Evolutionary conservation across 2,888 invertebrate species (phyloP), one percentile per base, ranked within the genome.

Genomic region (Rhorus exstirpatorius): DNA sequence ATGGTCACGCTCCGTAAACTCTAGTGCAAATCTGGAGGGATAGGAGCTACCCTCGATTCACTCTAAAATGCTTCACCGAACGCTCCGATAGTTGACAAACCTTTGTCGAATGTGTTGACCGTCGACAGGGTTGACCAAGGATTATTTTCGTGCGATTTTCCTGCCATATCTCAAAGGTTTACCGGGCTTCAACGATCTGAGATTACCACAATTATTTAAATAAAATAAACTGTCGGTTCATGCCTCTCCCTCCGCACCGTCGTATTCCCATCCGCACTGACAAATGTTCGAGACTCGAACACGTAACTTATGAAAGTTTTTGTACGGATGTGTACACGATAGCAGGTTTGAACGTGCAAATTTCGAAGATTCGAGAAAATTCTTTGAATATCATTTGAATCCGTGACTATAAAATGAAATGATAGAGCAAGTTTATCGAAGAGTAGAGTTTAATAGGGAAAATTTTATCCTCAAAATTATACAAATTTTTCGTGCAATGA

Each of bases 51-150:
- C n/a, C n/a, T n/a, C n/a, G n/a, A n/a, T n/a, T n/a, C n/a, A n/a
- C n/a, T n/a, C n/a, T n/a, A n/a, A n/a, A n/a, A n/a, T n/a, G n/a
- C n/a, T n/a, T n/a, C n/a, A n/a, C n/a, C n/a, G n/a, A n/a, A n/a
- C n/a, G n/a, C n/a, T n/a, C n/a, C n/a, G n/a, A 44, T n/a, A 21
- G 24, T 35, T 12, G n/a, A 76, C 83, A 38, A 61, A 93, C 93
- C 90, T 81, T 86, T 89, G 72, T 93, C 93, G 84, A 93, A 93
- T 63, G 90, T 89, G 26, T 90, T 90, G 65, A 93, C 88, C 0
- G 93, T 93, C 44, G 88, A 86, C 19, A 93, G 83, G 58, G 72
- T 77, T 10, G 76, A 76, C 91, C 91, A 91, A 44, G 87, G 87
- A 84, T 89, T 86, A 14, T 71, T 85, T 55, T 83, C 76, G 3